Base-by-base conservation (phyloP, 2,888 invertebrate species). In the Agrochola lychnidis region DNA sequence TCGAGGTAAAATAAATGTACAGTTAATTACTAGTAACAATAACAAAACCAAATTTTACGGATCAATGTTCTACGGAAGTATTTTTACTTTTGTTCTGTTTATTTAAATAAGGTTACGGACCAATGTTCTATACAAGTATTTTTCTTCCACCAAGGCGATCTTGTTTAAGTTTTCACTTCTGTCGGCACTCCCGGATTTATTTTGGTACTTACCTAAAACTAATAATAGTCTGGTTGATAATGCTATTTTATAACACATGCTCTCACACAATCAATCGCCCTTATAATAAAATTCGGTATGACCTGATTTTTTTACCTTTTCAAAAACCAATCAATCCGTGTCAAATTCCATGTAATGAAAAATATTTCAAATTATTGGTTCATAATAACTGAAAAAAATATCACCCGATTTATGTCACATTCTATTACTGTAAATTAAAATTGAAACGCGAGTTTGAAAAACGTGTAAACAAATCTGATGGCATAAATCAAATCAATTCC, bases 401-500 rank as follows among this genome's bases (percentile, higher is more conserved):
- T 30, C 42, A 45, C 12, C 3, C 14, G 12, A 56, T 25, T 40
- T 22, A 48, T 16, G 42, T 30, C 14, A 36, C 7, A n/a, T 71
- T 71, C 9, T 36, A 48, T n/a, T 57, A 53, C 7, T 45, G 61
- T 19, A 59, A 59, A 30, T 59, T 48, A 14, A 76, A 62, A 56
- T 59, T n/a, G 16, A 42, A 63, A 51, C 14, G 10, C 19, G 14
- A 14, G 14, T n/a, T 66, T 16, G 9, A 30, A 61, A 30, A 59
- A 53, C 3, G 45, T 30, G 10, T 42, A 51, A 61, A 61, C 19
- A 73, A 72, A 64, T n/a, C 19, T 62, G 9, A 42, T 59, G n/a
- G 25, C 59, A 59, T 42, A 59, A 74, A 68, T 42, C 62, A 53
- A 64, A 57, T 59, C 10, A 36, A 36, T 36, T 36, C 36, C 16